Percentiles rank a stretch among this genome's conserved stretches.
These are phyloP conservation scores for Luperina nickerlii DNA, from an alignment of 2,888 invertebrate species.

Conservation along the genomic window DNA sequence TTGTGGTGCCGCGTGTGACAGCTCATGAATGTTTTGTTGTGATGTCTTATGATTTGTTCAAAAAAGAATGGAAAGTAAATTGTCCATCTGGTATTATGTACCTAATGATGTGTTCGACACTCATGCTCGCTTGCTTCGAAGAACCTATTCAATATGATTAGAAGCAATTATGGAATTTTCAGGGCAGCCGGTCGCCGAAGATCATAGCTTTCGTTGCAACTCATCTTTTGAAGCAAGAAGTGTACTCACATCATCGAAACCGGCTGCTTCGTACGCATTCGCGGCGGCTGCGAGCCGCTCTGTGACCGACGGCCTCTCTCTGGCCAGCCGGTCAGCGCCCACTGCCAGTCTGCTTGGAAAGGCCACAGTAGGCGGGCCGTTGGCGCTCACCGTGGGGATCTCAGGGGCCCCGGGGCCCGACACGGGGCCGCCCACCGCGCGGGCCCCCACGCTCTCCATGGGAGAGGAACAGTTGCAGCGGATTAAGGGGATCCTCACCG, in stretches of 20 bases:
- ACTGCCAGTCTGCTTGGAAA: conserved; percentile 71
- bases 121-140: background rate
- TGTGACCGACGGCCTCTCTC: conserved; percentile 65
- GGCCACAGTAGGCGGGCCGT: conserved; percentile 35
- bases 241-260: conserved; percentile 79
- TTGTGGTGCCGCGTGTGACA: too few relatives aligned
- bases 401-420: conserved; percentile 24
- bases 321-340: conserved; percentile 51
- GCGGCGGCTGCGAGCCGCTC: conserved; percentile 63
- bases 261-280: conserved; percentile 62
- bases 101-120: background rate
- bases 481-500: conserved; percentile 24
- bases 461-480: conserved; percentile 54
- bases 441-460: conserved; percentile 48
- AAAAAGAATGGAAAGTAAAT: background rate
- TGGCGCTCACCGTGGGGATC: conserved; percentile 25
- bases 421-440: conserved; percentile 61
- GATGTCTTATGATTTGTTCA: too few relatives aligned
- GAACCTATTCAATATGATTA: background rate
- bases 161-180: background rate
- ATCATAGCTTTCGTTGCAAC: too few relatives aligned
- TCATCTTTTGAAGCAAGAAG: conserved; percentile 13
- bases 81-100: background rate
- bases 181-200: background rate
- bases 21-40: too few relatives aligned